phyloP scores from a whole-genome alignment of 1,140 invertebrate genomes.

The Anthonomus grandis region DNA sequence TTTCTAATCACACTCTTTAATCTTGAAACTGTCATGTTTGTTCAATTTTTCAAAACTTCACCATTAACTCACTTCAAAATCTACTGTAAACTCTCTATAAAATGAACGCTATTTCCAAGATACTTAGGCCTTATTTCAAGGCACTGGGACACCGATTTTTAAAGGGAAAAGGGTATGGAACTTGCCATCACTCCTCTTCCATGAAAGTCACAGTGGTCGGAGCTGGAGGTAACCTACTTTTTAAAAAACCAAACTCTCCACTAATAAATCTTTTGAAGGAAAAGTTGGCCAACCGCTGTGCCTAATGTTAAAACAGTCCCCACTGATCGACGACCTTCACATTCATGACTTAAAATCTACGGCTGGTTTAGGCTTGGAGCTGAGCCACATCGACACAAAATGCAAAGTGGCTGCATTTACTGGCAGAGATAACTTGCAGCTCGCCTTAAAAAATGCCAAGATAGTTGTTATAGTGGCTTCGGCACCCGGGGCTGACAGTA shows the following conservation, averaged over 20 bases:
- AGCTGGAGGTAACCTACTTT: conserved; percentile 26
- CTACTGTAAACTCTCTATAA: too few relatives aligned
- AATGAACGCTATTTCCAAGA: too few relatives aligned
- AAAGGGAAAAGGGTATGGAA: too few relatives aligned
- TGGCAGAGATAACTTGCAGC: conserved; percentile 41
- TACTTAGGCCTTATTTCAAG: too few relatives aligned
- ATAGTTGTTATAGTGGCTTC: conserved; percentile 55
- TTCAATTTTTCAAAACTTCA: too few relatives aligned
- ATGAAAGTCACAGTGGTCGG: conserved; percentile 39
- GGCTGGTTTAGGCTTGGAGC: conserved; percentile 54
- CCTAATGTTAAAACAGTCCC: conserved; percentile 58
- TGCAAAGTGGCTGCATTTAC: conserved; percentile 62
- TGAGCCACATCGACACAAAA: conserved; percentile 58
- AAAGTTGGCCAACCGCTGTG: conserved; percentile 52
- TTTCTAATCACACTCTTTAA: too few relatives aligned
- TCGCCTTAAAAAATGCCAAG: conserved; percentile 53
- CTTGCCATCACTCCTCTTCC: too few relatives aligned
- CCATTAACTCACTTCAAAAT: too few relatives aligned
- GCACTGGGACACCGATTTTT: too few relatives aligned
- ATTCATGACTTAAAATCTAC: conserved; percentile 54
- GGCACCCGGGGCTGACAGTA: conserved; percentile 18
- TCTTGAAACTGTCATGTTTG: too few relatives aligned
- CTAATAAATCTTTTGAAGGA: conserved; percentile 23
- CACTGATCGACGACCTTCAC: conserved; percentile 59
- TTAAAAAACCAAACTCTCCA: not conserved